Evolutionary conservation across 2,888 invertebrate genomes (phyloP).

Genomic region (Drosophila melanosoma): DNA sequence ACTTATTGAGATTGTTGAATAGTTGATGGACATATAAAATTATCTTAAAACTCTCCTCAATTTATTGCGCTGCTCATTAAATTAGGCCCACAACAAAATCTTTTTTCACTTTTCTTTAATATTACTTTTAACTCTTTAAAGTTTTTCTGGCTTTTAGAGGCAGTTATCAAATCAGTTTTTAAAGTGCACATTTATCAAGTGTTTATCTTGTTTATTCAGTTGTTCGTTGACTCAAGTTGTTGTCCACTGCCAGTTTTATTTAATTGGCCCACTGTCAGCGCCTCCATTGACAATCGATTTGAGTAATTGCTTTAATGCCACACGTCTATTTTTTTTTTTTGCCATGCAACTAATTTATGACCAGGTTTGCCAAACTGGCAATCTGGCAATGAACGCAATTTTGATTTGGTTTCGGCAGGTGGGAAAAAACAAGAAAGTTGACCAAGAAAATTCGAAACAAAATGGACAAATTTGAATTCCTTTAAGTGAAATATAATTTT

Average conservation of each 20-base stretch:
- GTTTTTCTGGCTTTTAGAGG: background rate
- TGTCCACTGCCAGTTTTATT: constrained; percentile 24
- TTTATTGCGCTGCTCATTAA: background rate
- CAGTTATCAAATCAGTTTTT: constrained; percentile 1
- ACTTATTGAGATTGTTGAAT: background rate
- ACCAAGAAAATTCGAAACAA: background rate
- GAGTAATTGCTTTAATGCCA: constrained; percentile 50
- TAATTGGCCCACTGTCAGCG: constrained; percentile 34
- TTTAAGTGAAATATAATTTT: background rate
- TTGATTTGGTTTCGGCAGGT: background rate
- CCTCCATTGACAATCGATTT: constrained; percentile 49
- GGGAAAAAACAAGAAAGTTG: background rate
- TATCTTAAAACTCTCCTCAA: accelerated
- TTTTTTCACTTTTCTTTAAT: background rate
- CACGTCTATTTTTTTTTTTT: constrained; percentile 6
- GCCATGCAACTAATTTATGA: constrained; percentile 15
- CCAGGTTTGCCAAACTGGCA: background rate
- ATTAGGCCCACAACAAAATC: background rate
- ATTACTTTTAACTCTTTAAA: background rate
- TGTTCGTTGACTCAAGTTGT: constrained; percentile 4
- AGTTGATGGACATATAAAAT: no score
- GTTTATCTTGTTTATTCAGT: constrained; percentile 7
- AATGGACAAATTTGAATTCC: background rate
- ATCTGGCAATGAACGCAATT: constrained; percentile 1
- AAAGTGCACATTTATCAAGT: background rate